These are phyloP conservation scores for Spilarctia lutea DNA, from an alignment of 2,888 invertebrate genomes.

Conservation along the genomic window DNA sequence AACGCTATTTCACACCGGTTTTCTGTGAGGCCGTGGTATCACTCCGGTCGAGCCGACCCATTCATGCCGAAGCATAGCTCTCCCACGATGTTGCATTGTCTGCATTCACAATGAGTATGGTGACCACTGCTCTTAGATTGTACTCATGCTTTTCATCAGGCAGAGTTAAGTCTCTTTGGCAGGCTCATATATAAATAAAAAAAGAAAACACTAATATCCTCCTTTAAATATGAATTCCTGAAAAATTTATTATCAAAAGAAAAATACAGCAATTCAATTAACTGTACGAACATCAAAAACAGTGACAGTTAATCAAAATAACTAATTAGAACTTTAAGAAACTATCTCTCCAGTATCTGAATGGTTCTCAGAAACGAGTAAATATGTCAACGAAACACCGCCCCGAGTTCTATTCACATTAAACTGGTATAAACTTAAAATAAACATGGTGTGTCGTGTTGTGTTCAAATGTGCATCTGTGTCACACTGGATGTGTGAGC, in stretches of 20 bases:
- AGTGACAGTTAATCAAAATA: not conserved
- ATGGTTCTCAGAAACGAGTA: not conserved
- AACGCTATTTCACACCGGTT: no score
- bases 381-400: conserved; percentile 5
- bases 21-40: no score
- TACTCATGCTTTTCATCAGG: no score
- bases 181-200: no score
- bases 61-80: no score
- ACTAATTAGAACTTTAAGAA: not conserved
- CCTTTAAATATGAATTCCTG: no score
- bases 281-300: not conserved
- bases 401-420: conserved; percentile 2
- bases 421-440: conserved; percentile 26
- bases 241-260: not conserved
- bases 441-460: conserved; percentile 34
- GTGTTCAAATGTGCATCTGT: conserved; percentile 43
- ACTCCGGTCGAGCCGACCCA: no score
- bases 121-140: no score
- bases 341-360: not conserved
- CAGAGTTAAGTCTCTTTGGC: no score
- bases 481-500: conserved; percentile 32
- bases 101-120: no score
- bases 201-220: no score
- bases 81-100: no score
- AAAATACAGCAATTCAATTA: not conserved